Evolutionary conservation across 2,888 invertebrate genomes (phyloP).

Genomic region (Cryptocephalus primarius): DNA sequence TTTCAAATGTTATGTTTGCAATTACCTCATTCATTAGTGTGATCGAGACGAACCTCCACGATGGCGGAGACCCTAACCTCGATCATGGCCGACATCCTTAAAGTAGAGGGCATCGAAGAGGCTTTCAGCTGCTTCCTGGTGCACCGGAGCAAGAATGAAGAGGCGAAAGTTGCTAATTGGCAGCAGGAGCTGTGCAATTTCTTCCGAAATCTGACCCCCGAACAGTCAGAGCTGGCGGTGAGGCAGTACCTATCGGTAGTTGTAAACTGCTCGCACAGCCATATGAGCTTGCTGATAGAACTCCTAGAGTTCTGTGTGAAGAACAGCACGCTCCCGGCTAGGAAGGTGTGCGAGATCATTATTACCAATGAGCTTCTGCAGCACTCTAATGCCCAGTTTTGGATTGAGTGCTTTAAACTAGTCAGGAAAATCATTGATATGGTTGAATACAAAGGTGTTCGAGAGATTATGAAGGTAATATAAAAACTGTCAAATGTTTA

Average conservation of each 20-base stretch:
- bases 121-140: constrained; percentile 83
- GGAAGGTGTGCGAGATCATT: constrained; percentile 79
- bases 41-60: neutral
- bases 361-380: constrained; percentile 73
- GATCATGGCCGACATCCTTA: constrained; percentile 52
- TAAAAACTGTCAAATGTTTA: no score
- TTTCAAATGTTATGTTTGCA: no score
- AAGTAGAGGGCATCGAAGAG: constrained; percentile 76
- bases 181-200: constrained; percentile 57
- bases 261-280: constrained; percentile 59
- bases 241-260: constrained; percentile 64
- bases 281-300: constrained; percentile 63
- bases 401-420: constrained; percentile 79
- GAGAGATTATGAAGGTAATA: constrained; percentile 80
- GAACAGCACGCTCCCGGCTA: constrained; percentile 55
- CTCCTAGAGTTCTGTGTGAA: constrained; percentile 65
- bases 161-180: constrained; percentile 54
- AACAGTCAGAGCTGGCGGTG: constrained; percentile 64
- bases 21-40: no score
- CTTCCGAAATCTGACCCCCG: constrained; percentile 50
- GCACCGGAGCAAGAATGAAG: constrained; percentile 60
- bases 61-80: constrained; percentile 45
- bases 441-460: constrained; percentile 91
- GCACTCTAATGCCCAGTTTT: constrained; percentile 73
- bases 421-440: constrained; percentile 77